Evolutionary conservation across 2,888 invertebrate genomes (phyloP), one percentile per base, ranked within the genome.

Genomic region (Dryobota labecula): DNA sequence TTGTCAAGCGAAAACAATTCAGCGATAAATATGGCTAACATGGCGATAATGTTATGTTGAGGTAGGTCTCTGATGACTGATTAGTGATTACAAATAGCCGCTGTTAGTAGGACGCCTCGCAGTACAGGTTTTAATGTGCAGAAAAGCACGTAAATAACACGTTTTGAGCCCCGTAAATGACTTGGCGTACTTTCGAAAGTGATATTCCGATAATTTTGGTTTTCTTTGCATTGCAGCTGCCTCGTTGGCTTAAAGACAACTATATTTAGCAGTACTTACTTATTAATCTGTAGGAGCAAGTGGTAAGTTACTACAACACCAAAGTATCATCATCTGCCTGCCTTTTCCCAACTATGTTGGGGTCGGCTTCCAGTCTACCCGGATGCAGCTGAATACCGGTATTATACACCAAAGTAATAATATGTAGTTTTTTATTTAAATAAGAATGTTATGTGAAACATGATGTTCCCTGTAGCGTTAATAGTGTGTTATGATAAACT

Each of bases 11-110:
- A 67, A 78, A 78, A 83, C 79, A 65, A 70, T 60, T 67, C 54
- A 67, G 45, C 70, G 33, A 80, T 83, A 70, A 70, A 70, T 66
- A 75, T 65, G 49, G 61, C n/a, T 49, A 43, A 83, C 79, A 47
- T 47, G 2, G 57, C 49, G 47, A 56, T 64, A 67, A 78, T 56
- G 13, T 53, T 27, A 15, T 36, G 45, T 80, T 80, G 76, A 67
- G 80, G 75, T 70, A 80, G 80, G 84, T 70, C 51, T 47, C 20
- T 33, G 24, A 20, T 47, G 51, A 47, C 66, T 53, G 38, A 74
- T 36, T 33, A 6, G 4, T 33, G 6, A 2, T 67, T 76, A 67
- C 47, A 73, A 7, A 27, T 33, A 30, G 58, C 15, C 24, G 33
- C 18, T 47, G 45, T 41, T 36, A 51, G 53, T 47, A 41, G 72